Conservation (phyloP, 2,888 invertebrate genomes). For the Eremobia ochroleuca region DNA sequence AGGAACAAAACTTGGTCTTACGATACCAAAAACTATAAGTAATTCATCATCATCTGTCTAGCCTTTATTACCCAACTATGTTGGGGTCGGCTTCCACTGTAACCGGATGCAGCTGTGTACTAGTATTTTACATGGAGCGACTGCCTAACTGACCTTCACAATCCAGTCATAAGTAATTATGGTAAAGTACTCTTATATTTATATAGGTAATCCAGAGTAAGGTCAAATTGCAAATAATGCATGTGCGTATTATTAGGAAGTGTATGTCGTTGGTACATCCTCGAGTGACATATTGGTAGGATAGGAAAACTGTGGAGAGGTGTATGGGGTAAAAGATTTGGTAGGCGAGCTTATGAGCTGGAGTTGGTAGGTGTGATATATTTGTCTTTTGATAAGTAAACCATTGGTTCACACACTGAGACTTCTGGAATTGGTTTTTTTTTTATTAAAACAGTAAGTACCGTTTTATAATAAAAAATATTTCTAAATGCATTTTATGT, state of each 20-base stretch:
- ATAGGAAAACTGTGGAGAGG: slow-evolving; percentile 67
- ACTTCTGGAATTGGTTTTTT: not conserved
- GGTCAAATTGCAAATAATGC: slow-evolving; percentile 64
- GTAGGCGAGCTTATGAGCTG: not conserved
- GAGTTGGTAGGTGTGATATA: not conserved
- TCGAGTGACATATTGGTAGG: slow-evolving; percentile 67
- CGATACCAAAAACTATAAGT: not conserved
- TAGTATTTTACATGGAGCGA: not conserved
- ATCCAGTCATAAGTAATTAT: slow-evolving; percentile 9
- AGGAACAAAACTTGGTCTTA: not conserved
- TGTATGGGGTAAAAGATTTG: slow-evolving; percentile 18
- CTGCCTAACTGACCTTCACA: slow-evolving; percentile 12
- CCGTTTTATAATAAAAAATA: no score
- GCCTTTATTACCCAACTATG: not conserved
- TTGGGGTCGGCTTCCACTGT: not conserved
- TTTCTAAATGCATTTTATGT: not conserved
- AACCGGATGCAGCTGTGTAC: not conserved
- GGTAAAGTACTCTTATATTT: not conserved
- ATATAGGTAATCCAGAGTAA: slow-evolving; percentile 57
- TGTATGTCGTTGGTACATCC: slow-evolving; percentile 69
- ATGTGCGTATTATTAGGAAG: slow-evolving; percentile 71
- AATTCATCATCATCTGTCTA: not conserved
- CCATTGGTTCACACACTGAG: not conserved
- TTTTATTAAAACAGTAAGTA: no score
- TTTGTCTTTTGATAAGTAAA: not conserved